Evolutionary conservation across 2,888 invertebrate species (phyloP).

Genomic region (Torymus aiolomorphi): DNA sequence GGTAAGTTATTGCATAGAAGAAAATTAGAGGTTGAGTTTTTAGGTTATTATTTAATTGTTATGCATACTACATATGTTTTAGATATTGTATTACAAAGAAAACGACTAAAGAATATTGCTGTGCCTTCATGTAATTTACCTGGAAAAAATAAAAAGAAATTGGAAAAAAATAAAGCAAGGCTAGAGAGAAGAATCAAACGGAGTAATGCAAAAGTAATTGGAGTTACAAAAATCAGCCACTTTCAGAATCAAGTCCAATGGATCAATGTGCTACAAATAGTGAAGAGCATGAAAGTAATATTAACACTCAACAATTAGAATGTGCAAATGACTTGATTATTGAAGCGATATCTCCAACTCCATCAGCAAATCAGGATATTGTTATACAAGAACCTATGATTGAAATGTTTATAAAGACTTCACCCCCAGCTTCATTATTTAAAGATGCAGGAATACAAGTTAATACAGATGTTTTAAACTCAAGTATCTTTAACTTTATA

Average conservation of each 20-base stretch:
- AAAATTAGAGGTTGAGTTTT: too few species aligned
- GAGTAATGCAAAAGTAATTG: not conserved
- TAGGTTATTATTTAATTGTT: too few species aligned
- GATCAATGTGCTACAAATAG: too few species aligned
- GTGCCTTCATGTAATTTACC: slow-evolving; percentile 7
- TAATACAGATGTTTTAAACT: slow-evolving; percentile 4
- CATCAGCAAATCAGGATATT: not conserved
- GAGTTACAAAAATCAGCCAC: not conserved
- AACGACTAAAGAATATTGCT: not conserved
- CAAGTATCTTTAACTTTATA: slow-evolving; percentile 35
- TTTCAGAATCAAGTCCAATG: too few species aligned
- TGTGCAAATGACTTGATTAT: too few species aligned
- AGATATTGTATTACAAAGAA: not conserved
- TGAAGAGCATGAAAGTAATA: too few species aligned
- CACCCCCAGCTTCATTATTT: not conserved
- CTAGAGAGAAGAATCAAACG: not conserved
- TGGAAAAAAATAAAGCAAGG: not conserved
- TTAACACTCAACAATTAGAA: too few species aligned
- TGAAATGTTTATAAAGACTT: not conserved
- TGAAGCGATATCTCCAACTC: not conserved
- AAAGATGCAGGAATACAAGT: slow-evolving; percentile 28
- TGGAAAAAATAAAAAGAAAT: slow-evolving; percentile 1
- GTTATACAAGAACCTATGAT: not conserved
- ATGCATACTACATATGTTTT: not conserved
- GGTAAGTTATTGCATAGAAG: too few species aligned